phyloP scores from a whole-genome alignment of 2,888 invertebrate genomes.

The Magallana nippona region DNA sequence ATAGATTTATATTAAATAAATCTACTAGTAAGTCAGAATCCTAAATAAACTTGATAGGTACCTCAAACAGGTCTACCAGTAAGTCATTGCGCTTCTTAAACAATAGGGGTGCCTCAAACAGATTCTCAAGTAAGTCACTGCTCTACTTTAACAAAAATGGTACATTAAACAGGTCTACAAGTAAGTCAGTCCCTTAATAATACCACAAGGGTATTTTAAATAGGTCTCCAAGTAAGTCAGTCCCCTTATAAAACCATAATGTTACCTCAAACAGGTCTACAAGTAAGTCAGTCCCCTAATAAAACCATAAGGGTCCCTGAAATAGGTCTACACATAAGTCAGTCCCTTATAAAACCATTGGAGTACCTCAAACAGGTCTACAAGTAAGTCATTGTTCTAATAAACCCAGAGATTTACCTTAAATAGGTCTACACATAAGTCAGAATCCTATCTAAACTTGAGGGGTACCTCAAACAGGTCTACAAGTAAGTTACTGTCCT shows the following conservation, averaged over 20 bases:
- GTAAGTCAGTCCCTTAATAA: background rate
- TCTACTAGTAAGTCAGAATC: conserved; percentile 88
- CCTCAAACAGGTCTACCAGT: background rate
- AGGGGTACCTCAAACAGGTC: background rate
- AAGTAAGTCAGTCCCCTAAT: background rate
- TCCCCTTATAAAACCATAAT: no score
- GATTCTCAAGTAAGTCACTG: no score
- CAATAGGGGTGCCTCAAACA: background rate
- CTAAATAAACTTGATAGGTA: no score
- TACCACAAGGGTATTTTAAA: background rate
- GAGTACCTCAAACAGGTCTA: background rate
- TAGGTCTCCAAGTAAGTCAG: background rate
- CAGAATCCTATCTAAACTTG: background rate
- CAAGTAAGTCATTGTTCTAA: background rate
- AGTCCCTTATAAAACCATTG: background rate
- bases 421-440: background rate
- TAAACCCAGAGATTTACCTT: background rate
- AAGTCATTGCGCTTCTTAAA: background rate
- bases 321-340: conserved; percentile 88
- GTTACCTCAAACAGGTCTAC: background rate
- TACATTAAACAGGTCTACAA: no score
- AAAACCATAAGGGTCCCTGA: conserved; percentile 86
- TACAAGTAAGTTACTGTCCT: background rate
- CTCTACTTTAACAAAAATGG: no score
- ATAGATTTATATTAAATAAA: no score